A percentile compares a stretch with the other conserved stretches of the same genome.
phyloP scores from a whole-genome alignment of 2,797 vertebrate species.

The Microctenopoma steveboyesi region DNA sequence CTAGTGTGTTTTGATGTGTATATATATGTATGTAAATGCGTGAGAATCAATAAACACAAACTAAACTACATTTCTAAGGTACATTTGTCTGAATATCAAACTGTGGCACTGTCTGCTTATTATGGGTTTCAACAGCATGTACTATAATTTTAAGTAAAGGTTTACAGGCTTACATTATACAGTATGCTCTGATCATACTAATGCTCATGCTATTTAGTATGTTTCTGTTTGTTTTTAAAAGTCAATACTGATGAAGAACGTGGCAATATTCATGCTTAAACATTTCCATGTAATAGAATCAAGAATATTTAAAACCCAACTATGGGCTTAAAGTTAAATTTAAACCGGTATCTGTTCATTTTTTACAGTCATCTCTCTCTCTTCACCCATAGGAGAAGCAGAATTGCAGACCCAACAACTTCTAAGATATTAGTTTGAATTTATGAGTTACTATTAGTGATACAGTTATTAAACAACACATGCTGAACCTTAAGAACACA shows the following conservation, averaged over 20 bases:
- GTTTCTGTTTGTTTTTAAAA: background rate
- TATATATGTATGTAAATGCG: no score
- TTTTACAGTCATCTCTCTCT: background rate
- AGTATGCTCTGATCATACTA: no score
- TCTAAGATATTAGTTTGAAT: conserved; percentile 6
- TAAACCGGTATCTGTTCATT: background rate
- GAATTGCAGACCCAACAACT: conserved; percentile 9
- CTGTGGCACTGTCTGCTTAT: no score
- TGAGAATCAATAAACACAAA: background rate
- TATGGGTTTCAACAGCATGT: no score
- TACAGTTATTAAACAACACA: conserved; percentile 5
- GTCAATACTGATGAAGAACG: background rate
- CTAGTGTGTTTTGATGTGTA: background rate
- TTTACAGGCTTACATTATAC: no score
- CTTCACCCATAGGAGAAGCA: background rate
- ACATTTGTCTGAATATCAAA: background rate
- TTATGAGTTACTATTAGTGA: conserved; percentile 2
- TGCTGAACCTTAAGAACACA: conserved; percentile 10
- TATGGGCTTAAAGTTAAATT: background rate
- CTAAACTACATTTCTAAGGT: background rate
- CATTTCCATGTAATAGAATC: no score
- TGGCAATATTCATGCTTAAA: no score
- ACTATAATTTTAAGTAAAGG: background rate
- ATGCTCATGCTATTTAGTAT: no score
- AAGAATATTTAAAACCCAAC: no score